Percentiles rank a stretch among this genome's conserved stretches.
Evolutionary conservation across 2,888 invertebrate genomes (phyloP).

Genomic region (Trachelus tabidus): DNA sequence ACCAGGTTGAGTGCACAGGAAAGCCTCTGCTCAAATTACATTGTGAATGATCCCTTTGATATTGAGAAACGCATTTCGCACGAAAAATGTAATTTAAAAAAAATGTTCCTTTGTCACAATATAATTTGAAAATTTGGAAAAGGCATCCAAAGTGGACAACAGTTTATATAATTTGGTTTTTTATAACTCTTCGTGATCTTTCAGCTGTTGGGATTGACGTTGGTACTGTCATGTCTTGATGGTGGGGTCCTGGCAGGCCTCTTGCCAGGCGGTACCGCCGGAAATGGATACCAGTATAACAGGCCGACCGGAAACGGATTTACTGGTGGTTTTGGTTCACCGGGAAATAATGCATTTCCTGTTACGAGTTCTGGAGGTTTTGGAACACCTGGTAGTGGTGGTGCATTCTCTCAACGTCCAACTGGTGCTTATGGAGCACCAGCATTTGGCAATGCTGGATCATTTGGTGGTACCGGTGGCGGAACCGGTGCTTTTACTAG

Average conservation of each 20-base stretch:
- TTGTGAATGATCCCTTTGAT: too few species aligned
- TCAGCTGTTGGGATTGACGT: slow-evolving; percentile 46
- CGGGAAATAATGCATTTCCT: slow-evolving; percentile 23
- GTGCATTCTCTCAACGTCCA: slow-evolving; percentile 28
- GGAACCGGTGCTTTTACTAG: background rate
- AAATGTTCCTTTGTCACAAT: too few species aligned
- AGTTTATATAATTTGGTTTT: too few species aligned
- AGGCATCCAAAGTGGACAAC: too few species aligned
- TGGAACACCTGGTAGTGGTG: slow-evolving; percentile 16
- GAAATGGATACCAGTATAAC: slow-evolving; percentile 54
- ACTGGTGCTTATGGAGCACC: slow-evolving; percentile 39
- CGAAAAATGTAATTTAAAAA: too few species aligned
- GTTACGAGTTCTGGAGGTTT: slow-evolving; percentile 13
- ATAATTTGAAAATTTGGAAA: too few species aligned
- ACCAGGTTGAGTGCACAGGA: too few species aligned
- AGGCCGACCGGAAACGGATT: slow-evolving; percentile 45
- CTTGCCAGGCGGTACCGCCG: slow-evolving; percentile 43
- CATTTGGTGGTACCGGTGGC: background rate
- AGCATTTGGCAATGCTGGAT: slow-evolving; percentile 28
- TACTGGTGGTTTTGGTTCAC: background rate
- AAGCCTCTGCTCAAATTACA: too few species aligned
- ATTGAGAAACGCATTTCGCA: too few species aligned
- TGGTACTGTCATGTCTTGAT: slow-evolving; percentile 48
- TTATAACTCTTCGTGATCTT: background rate
- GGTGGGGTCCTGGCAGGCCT: slow-evolving; percentile 50